Evolutionary conservation across 2,888 invertebrate species (phyloP), one percentile per base, ranked within the genome.

Genomic region (Ommatoiulus sabulosus): DNA sequence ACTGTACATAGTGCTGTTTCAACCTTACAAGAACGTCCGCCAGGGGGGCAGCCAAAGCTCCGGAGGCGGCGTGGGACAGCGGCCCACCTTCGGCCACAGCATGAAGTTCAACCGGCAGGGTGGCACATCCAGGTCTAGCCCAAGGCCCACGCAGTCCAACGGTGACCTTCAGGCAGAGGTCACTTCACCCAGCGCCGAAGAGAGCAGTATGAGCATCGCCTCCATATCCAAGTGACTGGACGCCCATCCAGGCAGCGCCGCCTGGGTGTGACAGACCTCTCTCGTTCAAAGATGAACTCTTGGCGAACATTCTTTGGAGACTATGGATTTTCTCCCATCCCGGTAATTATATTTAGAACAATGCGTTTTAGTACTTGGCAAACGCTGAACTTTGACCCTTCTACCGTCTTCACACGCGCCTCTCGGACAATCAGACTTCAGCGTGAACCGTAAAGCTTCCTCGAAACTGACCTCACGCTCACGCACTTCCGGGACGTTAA

Each of bases 11-110:
- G 95, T 96, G 17, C 93, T 96, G 15, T 96, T 95, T 91, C 96
- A 96, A 92, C 96, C 96, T 0, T 95, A 96, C 92, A 96, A 96
- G 92, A 96, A 96, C 92, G 95, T 96, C 3, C 94, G 96, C 7
- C 94, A 94, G 90, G 93, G 93, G 10, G 92, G 92, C 87, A 90
- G 92, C 57, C 93, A 93, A 90, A 86, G 88, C 87, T 90, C 88
- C 3, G 89, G 87, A 44, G 88, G 72, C 12, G 88, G 87, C 46
- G 84, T 86, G 80, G 90, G 90, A 20, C 88, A 52, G 24, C 63
- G 72, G 44, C 44, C 24, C n/a, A 63, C 20, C 80, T 87, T 72
- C 24, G 86, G 89, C 85, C 90, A 52, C 91, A 91, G 89, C 88
- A 90, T 89, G 88, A 89, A 89, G 57, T 90, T 90, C 72, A 89